Base-by-base conservation (phyloP, 1,140 invertebrate species). In the Lepidotrigona ventralis region DNA sequence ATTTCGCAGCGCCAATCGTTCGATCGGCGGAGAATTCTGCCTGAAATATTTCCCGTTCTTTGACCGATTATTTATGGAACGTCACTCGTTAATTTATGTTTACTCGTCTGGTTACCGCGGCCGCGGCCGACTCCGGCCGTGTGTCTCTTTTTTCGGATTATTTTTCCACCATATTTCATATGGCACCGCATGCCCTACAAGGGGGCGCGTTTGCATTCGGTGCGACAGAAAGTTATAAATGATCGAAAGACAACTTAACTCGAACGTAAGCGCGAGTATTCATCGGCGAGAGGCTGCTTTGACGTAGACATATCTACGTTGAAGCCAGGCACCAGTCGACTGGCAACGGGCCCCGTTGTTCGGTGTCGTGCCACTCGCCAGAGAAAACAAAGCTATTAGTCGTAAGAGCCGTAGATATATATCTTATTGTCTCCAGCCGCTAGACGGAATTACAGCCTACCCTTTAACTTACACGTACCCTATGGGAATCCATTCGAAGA, bases 351-450 rank as follows among this genome's bases (percentile, higher is more conserved):
- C 54, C 39, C 39, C 39, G 39, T 46, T 46, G 68, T 51, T 70
- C 56, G 64, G 54, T 81, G 80, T 77, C 82, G 64, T 72, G 60
- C 72, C 79, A 72, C 63, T 77, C 81, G 64, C 39, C 39, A 46
- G 71, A 68, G 68, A 60, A 89, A 85, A 86, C 81, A 83, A 81
- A 89, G 85, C 77, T 87, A 89, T 89, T 89, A 86, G 79, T 85
- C 82, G 73, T 85, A 87, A 85, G 76, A 76, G 72, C 58, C 84
- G 76, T 79, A 89, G 79, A 90, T 88, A 82, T 88, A 85, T 82
- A 89, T 87, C 82, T 87, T 87, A 89, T 89, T 89, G 88, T 89
- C 86, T 71, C 80, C 74, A 63, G 79, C 79, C 81, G 85, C 81
- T 88, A 85, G 60, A 88, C 76, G 83, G 79, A 88, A 83, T 88